A percentile compares a stretch with the other conserved stretches of the same genome.
These are phyloP conservation scores for Pogonocichla stellata DNA, from an alignment of 2,113 vertebrate species.

Conservation along the genomic window DNA sequence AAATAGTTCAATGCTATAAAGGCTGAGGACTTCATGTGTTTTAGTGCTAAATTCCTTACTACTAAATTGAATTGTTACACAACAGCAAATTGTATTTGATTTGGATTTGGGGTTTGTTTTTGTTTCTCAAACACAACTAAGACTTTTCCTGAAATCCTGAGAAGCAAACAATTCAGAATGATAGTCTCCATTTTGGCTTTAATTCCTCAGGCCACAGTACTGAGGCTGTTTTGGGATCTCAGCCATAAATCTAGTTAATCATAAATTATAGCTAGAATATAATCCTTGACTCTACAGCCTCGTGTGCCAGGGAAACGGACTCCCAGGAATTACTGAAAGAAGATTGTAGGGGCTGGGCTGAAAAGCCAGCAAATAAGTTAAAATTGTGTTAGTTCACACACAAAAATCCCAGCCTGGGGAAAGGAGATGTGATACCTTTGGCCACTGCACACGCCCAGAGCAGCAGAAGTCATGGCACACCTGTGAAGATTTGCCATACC, in stretches of 20 bases:
- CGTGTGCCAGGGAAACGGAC: conserved; percentile 14
- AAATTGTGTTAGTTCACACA: conserved; percentile 17
- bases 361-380: conserved; percentile 34
- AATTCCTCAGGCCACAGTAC: conserved; percentile 31
- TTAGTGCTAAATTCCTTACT: conserved; percentile 15
- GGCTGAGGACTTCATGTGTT: conserved; percentile 9
- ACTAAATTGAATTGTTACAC: conserved; percentile 52
- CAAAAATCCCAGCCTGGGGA: conserved; percentile 23
- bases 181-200: conserved; percentile 45
- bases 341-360: conserved; percentile 22
- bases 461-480: conserved; percentile 49
- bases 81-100: conserved; percentile 16
- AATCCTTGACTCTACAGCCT: conserved; percentile 30
- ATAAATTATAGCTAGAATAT: conserved; percentile 66
- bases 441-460: not conserved
- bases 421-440: not conserved
- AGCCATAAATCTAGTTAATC: conserved; percentile 67
- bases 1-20: conserved; percentile 37
- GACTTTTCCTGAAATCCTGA: conserved; percentile 39
- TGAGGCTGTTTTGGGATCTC: conserved; percentile 49
- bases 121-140: conserved; percentile 26
- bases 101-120: conserved; percentile 13
- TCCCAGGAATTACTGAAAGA: conserved; percentile 63
- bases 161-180: conserved; percentile 46
- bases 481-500: conserved; percentile 37